A percentile compares a stretch with the other conserved stretches of the same genome.
phyloP scores from a whole-genome alignment of 2,888 invertebrate genomes.

The Agrilus cyanescens region DNA sequence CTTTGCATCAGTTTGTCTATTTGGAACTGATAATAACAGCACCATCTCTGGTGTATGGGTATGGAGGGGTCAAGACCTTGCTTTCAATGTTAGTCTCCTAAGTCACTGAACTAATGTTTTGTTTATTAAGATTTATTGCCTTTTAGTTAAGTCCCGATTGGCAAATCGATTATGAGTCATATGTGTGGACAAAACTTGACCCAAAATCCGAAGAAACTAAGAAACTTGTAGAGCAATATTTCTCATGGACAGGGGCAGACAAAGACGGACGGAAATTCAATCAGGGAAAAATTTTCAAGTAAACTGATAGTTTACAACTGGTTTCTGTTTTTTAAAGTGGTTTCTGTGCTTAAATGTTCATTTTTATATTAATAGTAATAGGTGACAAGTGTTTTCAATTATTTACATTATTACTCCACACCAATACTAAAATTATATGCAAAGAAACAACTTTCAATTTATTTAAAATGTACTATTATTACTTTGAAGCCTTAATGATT shows the following conservation, averaged over 20 bases:
- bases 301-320: conserved; percentile 24
- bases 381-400: no score
- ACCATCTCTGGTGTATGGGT: conserved; percentile 95
- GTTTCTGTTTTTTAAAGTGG: no score
- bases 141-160: conserved; percentile 74
- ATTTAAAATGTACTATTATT: no score
- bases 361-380: no score
- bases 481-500: no score
- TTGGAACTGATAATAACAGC: conserved; percentile 85
- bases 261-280: conserved; percentile 85
- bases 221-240: conserved; percentile 76
- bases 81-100: conserved; percentile 52
- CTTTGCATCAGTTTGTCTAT: conserved; percentile 87
- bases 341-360: no score
- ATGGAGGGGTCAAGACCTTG: conserved; percentile 93
- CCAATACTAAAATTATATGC: no score
- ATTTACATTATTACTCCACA: no score
- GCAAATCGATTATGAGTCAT: conserved; percentile 95
- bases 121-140: neutral
- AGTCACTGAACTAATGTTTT: conserved; percentile 1
- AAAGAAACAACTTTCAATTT: no score
- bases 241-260: conserved; percentile 81
- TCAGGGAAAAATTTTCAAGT: conserved; percentile 99
- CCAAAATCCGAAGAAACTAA: conserved; percentile 68
- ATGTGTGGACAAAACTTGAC: conserved; percentile 91